Evolutionary conservation across 53 echinoderm and acorn worm genomes (phyloP), one percentile per base, ranked within the genome.

Genomic region (Hippasteria phrygiana): DNA sequence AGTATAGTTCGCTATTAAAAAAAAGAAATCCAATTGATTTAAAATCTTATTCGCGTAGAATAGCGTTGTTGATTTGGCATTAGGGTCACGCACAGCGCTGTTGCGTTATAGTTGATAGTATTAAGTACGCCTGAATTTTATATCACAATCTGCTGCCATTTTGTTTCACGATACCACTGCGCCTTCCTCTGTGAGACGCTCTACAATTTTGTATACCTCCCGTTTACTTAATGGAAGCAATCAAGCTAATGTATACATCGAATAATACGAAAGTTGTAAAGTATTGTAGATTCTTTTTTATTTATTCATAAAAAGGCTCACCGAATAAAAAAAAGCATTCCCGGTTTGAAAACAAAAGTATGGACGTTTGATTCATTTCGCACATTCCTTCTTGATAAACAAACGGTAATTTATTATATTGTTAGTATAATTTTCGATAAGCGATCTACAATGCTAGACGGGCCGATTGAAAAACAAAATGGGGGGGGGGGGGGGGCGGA

Each of bases 281-380:
- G 18, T 20, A 24, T 56, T 56, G 56, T 56, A 56, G 24, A 56
- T 56, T 20, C 1, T 56, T 1, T 56, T 56, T 54, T 54, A 46
- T 28, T 34, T 53, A 43, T 31, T 74, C 3, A n/a, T 43, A 74
- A 74, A 43, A 76, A 76, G 76, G 54, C 76, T 76, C 76, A 76
- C 50, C 76, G 36, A 76, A 48, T 76, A 76, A 76, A 76, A 76
- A 43, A 76, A 76, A 43, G 50, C 56, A 56, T 56, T 56, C 56
- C 56, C n/a, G n/a, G 1, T 56, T 20, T n/a, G 26, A 20, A 56
- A 24, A 12, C 5, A 56, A 56, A 17, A 24, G 2, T 24, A 2
- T 5, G 2, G 24, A n/a, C n/a, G 56, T 56, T 20, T 20, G 16
- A 56, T 54, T 54, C 8, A 5, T 5, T 22, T 56, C 1, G 2